Evolutionary conservation across 2,113 vertebrate genomes (phyloP).

Genomic region (Pygoscelis adeliae): DNA sequence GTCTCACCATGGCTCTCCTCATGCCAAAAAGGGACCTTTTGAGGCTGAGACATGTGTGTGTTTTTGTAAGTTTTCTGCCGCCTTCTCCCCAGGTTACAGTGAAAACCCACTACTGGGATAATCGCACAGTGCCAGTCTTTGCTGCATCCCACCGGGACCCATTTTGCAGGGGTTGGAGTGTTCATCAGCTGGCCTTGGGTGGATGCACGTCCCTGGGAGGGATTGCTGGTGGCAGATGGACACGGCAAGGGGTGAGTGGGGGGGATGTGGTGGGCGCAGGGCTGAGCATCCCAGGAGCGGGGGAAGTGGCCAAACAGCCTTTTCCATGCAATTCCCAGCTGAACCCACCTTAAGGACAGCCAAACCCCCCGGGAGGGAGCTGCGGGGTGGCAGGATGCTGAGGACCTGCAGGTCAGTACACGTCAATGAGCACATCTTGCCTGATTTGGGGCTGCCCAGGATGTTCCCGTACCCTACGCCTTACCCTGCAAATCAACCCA

Average conservation of each 20-base stretch:
- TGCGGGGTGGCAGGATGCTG: not conserved
- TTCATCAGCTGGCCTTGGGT: not conserved
- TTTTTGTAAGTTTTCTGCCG: not conserved
- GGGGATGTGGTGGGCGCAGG: not conserved
- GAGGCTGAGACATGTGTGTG: not conserved
- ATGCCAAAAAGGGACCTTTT: not conserved
- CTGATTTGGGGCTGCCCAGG: not conserved
- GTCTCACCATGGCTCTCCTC: not conserved
- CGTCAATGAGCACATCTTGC: rapidly evolving
- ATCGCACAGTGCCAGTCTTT: not conserved
- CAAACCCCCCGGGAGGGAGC: rapidly evolving
- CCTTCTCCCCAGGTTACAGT: not conserved
- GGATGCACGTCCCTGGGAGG: not conserved
- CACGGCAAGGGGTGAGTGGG: rapidly evolving
- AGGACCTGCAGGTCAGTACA: not conserved
- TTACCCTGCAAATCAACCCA: not conserved
- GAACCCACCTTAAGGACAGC: not conserved
- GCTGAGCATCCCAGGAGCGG: not conserved
- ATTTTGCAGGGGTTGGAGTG: not conserved
- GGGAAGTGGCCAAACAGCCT: not conserved
- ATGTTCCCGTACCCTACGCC: too few relatives aligned
- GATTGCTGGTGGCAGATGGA: not conserved
- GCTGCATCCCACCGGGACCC: rapidly evolving
- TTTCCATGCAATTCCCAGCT: not conserved
- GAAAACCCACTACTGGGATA: not conserved